These are phyloP conservation scores for Engraulis encrasicolus DNA, from an alignment of 2,113 vertebrate genomes.

Conservation along the genomic window DNA sequence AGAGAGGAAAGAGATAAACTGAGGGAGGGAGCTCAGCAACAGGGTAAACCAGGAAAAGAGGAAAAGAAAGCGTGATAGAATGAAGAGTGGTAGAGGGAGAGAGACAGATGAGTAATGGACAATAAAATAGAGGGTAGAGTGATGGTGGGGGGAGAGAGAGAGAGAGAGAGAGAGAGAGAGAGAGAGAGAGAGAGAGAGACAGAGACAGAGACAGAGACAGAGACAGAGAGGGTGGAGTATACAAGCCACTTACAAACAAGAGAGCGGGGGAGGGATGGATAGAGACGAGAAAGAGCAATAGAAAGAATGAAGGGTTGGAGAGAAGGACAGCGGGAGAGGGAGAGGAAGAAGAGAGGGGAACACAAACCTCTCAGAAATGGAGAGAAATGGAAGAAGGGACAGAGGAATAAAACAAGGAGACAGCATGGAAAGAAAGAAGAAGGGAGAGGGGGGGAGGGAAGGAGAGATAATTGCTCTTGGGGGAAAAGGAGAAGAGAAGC, in stretches of 20 bases:
- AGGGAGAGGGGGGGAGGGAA: background rate
- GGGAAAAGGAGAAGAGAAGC: conserved; percentile 20
- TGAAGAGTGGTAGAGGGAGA: conserved; percentile 20
- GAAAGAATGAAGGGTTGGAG: background rate
- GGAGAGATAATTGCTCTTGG: background rate
- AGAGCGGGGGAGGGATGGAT: background rate
- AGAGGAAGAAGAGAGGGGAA: conserved; percentile 3
- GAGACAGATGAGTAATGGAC: conserved; percentile 23
- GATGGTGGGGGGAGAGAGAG: conserved; percentile 22
- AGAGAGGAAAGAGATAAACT: too few relatives aligned
- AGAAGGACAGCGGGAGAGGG: conserved; percentile 12
- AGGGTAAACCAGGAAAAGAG: too few relatives aligned
- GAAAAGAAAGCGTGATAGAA: too few relatives aligned
- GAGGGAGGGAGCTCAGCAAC: too few relatives aligned
- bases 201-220: background rate
- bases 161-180: conserved; percentile 18
- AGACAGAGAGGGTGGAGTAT: too few relatives aligned
- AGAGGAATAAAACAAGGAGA: background rate
- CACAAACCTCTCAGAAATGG: too few relatives aligned
- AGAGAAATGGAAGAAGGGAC: conserved; percentile 15
- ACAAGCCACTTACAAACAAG: too few relatives aligned
- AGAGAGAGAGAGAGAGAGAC: conserved; percentile 19
- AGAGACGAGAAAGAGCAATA: background rate
- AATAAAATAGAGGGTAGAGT: too few relatives aligned
- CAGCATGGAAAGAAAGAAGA: background rate